Base-by-base conservation (phyloP, 2,888 invertebrate genomes). In the Andrena bicolor region DNA sequence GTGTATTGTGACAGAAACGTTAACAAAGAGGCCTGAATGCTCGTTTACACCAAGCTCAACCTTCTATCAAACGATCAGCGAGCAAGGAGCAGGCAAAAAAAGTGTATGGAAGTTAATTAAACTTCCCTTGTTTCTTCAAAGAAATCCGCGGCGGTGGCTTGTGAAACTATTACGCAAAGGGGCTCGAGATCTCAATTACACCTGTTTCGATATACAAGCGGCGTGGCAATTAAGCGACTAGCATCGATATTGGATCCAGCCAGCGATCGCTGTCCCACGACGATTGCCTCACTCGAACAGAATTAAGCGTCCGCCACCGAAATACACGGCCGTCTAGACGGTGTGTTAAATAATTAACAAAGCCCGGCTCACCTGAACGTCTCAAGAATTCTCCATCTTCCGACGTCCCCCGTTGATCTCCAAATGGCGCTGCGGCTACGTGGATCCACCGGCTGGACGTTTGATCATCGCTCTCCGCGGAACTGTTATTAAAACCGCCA, bases 361-460 rank as follows among this genome's bases (percentile, higher is more conserved):
- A 23, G 13, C 56, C 56, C 63, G 49, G n/a, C 88, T 84, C 73
- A 88, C 87, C 87, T 87, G 75, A 64, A 26, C 63, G 68, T 49
- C 61, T 83, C 56, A 83, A 86, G 81, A 64, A 82, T 74, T 86
- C 65, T 80, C 79, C 89, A 89, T 88, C 53, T 79, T 61, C 70
- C 26, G 51, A 35, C n/a, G 53, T 63, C 41, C 26, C 32, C 63
- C 35, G 64, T 60, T 49, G 70, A 60, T 63, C 72, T 63, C 48
- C 35, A 53, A 32, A 79, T 30, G 53, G 69, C 68, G 20, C 4
- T 16, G 65, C 26, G 20, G 35, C 35, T 48, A 56, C 58, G 28
- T 20, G 56, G 70, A 53, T 28, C 60, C 49, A 56, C 41, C 58
- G n/a, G 30, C n/a, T 23, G 20, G 48, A 35, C 48, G 13, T 30